Evolutionary conservation across 2,113 vertebrate genomes (phyloP).

Genomic region (Mesoclemmys tuberculata): DNA sequence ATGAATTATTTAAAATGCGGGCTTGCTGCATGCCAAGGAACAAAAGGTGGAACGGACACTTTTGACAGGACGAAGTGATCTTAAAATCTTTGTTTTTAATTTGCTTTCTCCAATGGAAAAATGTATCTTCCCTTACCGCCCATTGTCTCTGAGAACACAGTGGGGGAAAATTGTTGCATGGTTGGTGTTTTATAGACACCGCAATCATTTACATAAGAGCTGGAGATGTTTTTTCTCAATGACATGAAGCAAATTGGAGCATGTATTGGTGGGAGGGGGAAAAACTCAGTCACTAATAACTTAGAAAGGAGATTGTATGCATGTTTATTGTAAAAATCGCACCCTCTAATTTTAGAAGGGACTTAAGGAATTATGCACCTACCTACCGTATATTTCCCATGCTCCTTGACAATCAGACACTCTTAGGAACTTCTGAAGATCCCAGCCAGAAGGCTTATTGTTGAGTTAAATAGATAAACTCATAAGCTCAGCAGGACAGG

Average conservation of each 20-base stretch:
- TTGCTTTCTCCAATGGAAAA: background rate
- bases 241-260: background rate
- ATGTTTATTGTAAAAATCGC: background rate
- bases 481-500: background rate
- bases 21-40: background rate
- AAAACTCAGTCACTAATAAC: background rate
- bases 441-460: background rate
- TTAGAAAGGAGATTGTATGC: background rate
- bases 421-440: background rate
- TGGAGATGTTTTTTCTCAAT: background rate
- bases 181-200: background rate
- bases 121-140: background rate
- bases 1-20: background rate
- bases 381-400: background rate
- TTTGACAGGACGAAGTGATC: background rate
- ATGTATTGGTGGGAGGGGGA: background rate
- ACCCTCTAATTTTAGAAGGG: background rate
- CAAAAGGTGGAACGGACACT: background rate
- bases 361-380: background rate
- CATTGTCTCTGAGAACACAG: background rate
- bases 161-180: background rate
- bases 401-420: background rate
- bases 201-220: background rate
- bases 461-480: background rate
- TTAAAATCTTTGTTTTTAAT: background rate